A percentile compares a stretch with the other conserved stretches of the same genome.
phyloP scores from a whole-genome alignment of 2,113 vertebrate species.

The Oreocharis arfaki region DNA sequence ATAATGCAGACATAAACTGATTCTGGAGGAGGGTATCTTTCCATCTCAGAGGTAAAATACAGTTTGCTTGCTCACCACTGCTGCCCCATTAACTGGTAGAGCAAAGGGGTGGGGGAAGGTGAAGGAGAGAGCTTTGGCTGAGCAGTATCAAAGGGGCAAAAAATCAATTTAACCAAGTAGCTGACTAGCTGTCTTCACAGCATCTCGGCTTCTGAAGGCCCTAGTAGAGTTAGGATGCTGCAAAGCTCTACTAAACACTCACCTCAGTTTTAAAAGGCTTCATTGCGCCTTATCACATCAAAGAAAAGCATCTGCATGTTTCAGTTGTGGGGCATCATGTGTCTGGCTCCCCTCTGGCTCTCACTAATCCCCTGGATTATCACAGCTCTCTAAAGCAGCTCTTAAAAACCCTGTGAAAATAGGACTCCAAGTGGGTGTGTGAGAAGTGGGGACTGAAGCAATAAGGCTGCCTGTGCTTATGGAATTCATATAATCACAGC shows the following conservation, averaged over 20 bases:
- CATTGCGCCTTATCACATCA: constrained; percentile 53
- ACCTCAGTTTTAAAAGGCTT: constrained; percentile 31
- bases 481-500: not conserved
- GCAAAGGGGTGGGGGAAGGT: not conserved
- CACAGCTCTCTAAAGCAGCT: constrained; percentile 51
- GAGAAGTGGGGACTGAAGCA: constrained; percentile 24
- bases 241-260: not conserved
- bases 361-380: constrained; percentile 59
- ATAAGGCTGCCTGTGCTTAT: not conserved
- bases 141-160: not conserved
- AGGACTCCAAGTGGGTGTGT: constrained; percentile 55
- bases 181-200: not conserved
- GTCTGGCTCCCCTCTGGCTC: constrained; percentile 67
- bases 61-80: not conserved
- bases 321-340: constrained; percentile 56
- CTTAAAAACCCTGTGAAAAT: constrained; percentile 61
- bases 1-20: not conserved
- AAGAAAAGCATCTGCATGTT: constrained; percentile 63
- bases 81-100: not conserved
- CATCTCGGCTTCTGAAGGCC: not conserved
- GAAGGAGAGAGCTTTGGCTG: not conserved
- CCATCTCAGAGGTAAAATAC: not conserved
- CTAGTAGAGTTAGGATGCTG: not conserved
- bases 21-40: not conserved
- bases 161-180: not conserved